These are phyloP conservation scores for Andrena chrysosceles DNA, from an alignment of 2,888 invertebrate genomes.

Conservation along the genomic window DNA sequence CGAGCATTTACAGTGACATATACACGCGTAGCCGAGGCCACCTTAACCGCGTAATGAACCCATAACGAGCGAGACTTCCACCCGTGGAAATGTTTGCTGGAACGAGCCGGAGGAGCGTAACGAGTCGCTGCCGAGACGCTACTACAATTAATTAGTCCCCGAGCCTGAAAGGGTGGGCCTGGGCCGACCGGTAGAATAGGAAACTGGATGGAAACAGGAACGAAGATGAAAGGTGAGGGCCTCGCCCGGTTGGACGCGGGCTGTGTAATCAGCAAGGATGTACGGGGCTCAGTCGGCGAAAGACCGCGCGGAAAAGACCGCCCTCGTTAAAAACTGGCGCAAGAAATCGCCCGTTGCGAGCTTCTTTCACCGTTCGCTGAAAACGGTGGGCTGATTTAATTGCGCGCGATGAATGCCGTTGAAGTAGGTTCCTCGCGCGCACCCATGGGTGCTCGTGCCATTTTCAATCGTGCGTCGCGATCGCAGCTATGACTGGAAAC, in stretches of 20 bases:
- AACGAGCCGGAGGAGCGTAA: slow-evolving; percentile 37
- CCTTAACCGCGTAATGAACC: slow-evolving; percentile 42
- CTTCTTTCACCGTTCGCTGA: slow-evolving; percentile 27
- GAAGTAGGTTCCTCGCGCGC: slow-evolving; percentile 20
- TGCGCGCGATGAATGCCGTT: slow-evolving; percentile 24
- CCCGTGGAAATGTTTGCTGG: slow-evolving; percentile 34
- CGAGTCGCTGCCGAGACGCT: slow-evolving; percentile 16
- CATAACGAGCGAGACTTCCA: slow-evolving; percentile 22
- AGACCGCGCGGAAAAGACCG: slow-evolving; percentile 1
- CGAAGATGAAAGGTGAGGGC: slow-evolving; percentile 32
- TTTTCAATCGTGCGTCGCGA: background rate
- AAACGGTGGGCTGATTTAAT: slow-evolving; percentile 37
- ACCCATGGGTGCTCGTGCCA: background rate
- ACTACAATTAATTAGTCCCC: slow-evolving; percentile 63
- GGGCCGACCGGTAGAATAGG: slow-evolving; percentile 19
- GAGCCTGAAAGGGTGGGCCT: slow-evolving; percentile 32
- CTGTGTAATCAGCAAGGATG: slow-evolving; percentile 44
- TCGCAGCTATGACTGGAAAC: background rate
- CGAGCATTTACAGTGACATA: background rate
- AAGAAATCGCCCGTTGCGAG: slow-evolving; percentile 39
- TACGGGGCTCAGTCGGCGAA: background rate
- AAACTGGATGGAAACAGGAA: slow-evolving; percentile 30
- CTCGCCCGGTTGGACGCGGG: slow-evolving; percentile 6
- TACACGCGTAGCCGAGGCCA: background rate
- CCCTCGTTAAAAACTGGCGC: slow-evolving; percentile 37